Evolutionary conservation across 2,888 invertebrate genomes (phyloP), one percentile per base, ranked within the genome.

Genomic region (Tenthredo livida): DNA sequence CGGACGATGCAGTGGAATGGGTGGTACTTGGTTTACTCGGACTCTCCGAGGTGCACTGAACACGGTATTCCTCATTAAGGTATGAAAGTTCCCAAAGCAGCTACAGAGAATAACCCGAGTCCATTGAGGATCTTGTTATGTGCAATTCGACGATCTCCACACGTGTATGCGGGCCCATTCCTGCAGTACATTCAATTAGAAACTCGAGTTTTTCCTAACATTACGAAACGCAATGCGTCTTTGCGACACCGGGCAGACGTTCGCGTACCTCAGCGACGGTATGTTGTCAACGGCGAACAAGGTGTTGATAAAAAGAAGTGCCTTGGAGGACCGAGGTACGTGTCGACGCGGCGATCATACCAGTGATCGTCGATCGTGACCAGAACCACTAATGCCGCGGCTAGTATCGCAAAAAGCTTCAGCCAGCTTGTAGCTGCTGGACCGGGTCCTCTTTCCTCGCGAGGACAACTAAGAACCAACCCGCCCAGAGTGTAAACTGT

Each of bases 151-250:
- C 17, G 25, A 25, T 25, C 10, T 77, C 75, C 6, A 77, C 33
- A 50, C 25, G 50, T 50, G 29, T 9, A 70, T 12, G 37, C n/a
- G 17, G 21, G 21, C 37, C 15, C 10, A n/a, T 86, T 85, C 86
- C 89, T 89, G 89, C 90, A 90, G 5, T 25, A 67, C 33, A 91
- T 91, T 90, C 90, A 90, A 90, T 91, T 88, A 90, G 88, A 89
- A 88, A 87, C 84, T 85, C 83, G 85, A 85, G 88, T 90, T 90
- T 91, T 91, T 89, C 88, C 88, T 88, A 89, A 89, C 85, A 86
- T 82, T 70, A 85, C 86, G 87, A 87, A 88, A 89, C 90, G 91
- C 91, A 90, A 92, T 91, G 90, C 89, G 90, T 91, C 92, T 90
- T 89, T 88, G 91, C 88, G 91, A 92, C 90, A 92, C 90, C 86